Evolutionary conservation across 2,113 vertebrate genomes (phyloP), one percentile per base, ranked within the genome.

Genomic region (Indicator indicator): DNA sequence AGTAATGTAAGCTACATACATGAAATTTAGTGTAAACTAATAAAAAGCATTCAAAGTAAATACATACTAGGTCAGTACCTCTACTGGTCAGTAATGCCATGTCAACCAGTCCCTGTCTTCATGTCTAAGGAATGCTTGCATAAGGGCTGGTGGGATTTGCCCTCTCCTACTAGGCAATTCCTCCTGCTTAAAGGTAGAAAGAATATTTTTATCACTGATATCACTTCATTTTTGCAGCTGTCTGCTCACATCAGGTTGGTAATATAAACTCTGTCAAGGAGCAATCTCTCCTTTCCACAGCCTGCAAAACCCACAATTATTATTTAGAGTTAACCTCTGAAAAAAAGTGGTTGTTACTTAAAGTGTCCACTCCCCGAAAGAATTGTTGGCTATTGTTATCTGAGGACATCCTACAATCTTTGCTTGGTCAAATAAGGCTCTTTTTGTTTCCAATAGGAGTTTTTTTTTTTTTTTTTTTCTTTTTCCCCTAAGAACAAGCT

Each of bases 161-260:
- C 85, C 85, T 86, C 67, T 75, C 62, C 68, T 65, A 23, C 83
- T 64, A 9, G 27, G 81, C 58, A 59, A 63, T 92, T 89, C 74
- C 55, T 90, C 33, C 55, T 83, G 78, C 64, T 68, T 80, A 48
- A 58, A 62, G 0, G 1, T 54, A 83, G 72, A 26, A 85, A 83
- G 72, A 90, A 48, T 83, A 86, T 96, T 97, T 97, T 95, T 93
- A 93, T 95, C 93, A 17, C 48, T 60, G 79, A 10, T 89, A 91
- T 58, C 48, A 19, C 82, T 88, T 93, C 88, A 88, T 95, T 97
- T 96, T 81, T 94, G 76, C 89, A 95, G 89, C 94, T 91, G 88
- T 88, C 93, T 94, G 75, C 75, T 86, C 2, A 3, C 75, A 94
- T 91, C 93, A 91, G 58, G 83, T 83, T 78, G 55, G 87, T 33